Conservation (phyloP, 2,113 vertebrate genomes). For the Parus major region DNA sequence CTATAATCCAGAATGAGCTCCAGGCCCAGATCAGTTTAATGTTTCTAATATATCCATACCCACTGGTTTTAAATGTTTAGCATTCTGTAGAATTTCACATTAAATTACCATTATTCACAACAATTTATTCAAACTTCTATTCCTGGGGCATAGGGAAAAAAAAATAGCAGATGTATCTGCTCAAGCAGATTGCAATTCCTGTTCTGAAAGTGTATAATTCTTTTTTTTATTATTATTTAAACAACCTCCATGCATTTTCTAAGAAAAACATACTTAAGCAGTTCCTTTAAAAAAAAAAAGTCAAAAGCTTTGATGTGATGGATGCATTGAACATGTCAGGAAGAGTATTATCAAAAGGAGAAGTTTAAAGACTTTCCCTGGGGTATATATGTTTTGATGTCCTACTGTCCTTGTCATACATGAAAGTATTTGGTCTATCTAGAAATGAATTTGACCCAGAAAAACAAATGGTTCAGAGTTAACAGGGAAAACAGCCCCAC, state of each 20-base stretch:
- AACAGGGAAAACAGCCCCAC: slow-evolving; percentile 19
- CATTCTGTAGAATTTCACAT: background rate
- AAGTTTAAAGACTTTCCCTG: slow-evolving; percentile 63
- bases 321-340: slow-evolving; percentile 70
- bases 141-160: slow-evolving; percentile 16
- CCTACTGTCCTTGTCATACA: slow-evolving; percentile 70
- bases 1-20: background rate
- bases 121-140: background rate
- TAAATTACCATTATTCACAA: background rate
- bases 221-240: slow-evolving; percentile 45
- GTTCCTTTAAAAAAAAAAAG: background rate
- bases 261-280: slow-evolving; percentile 66
- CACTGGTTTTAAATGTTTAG: background rate
- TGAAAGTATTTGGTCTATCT: slow-evolving; percentile 68
- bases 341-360: slow-evolving; percentile 75
- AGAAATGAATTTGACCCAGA: slow-evolving; percentile 73
- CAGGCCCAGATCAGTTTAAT: background rate
- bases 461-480: slow-evolving; percentile 67
- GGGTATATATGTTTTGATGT: slow-evolving; percentile 68
- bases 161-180: slow-evolving; percentile 38
- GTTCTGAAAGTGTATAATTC: slow-evolving; percentile 45
- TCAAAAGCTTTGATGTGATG: slow-evolving; percentile 71
- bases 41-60: background rate
- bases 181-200: slow-evolving; percentile 51
- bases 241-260: slow-evolving; percentile 26